These are phyloP conservation scores for Microvelia longipes DNA, from an alignment of 1,140 invertebrate genomes.

Conservation along the genomic window DNA sequence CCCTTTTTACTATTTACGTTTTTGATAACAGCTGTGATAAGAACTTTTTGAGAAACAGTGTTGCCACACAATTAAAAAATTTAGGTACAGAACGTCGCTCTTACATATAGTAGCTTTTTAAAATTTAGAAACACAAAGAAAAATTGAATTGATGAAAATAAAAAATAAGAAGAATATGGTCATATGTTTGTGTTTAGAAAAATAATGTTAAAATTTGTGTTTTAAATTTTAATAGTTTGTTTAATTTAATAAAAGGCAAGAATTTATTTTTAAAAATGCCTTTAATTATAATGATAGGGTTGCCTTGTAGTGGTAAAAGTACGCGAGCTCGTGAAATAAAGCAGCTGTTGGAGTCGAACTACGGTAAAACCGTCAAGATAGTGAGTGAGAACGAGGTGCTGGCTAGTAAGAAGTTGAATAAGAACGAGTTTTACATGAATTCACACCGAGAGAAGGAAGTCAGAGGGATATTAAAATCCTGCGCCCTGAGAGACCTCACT, in stretches of 20 bases:
- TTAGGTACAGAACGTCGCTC: no score
- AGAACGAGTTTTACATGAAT: constrained; percentile 29
- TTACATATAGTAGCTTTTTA: no score
- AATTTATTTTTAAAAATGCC: constrained; percentile 18
- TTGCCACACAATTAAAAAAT: background rate
- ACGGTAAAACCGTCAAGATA: constrained; percentile 8
- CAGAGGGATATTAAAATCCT: constrained; percentile 70
- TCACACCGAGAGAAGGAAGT: constrained; percentile 77
- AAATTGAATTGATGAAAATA: no score
- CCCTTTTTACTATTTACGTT: background rate
- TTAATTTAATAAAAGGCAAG: no score
- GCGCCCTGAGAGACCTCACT: constrained; percentile 51
- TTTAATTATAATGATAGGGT: constrained; percentile 15
- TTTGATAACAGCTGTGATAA: background rate
- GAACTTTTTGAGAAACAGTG: background rate
- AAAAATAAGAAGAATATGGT: no score
- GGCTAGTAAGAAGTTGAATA: constrained; percentile 10
- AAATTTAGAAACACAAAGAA: no score
- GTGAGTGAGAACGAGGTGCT: constrained; percentile 18
- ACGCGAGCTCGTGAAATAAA: constrained; percentile 14
- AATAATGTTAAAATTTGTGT: no score
- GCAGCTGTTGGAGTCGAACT: constrained; percentile 5
- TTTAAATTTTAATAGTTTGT: no score
- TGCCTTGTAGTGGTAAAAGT: constrained; percentile 15
- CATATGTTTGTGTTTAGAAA: no score